Evolutionary conservation across 2,888 invertebrate species (phyloP).

Genomic region (Coelinius sp.): DNA sequence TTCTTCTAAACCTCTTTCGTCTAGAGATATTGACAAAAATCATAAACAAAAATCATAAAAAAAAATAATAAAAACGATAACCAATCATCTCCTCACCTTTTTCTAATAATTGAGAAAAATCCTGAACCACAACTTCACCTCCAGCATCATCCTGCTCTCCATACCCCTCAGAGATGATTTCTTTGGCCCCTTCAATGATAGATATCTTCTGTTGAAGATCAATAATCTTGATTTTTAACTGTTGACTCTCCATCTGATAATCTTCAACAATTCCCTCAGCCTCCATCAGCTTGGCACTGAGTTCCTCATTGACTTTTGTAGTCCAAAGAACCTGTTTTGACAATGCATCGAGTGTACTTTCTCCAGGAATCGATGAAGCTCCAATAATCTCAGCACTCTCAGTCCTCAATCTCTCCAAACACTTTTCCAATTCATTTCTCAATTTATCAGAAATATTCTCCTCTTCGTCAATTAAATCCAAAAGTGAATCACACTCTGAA

Average conservation of each 20-base stretch:
- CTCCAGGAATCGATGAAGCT: slow-evolving; percentile 70
- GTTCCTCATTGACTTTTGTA: slow-evolving; percentile 63
- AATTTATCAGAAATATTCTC: slow-evolving; percentile 74
- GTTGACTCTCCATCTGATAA: slow-evolving; percentile 69
- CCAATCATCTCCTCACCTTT: slow-evolving; percentile 56
- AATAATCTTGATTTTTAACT: slow-evolving; percentile 76
- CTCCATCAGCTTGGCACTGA: slow-evolving; percentile 74
- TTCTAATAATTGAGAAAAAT: slow-evolving; percentile 65
- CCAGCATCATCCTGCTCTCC: slow-evolving; percentile 68
- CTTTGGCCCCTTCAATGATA: slow-evolving; percentile 70
- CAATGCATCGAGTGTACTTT: slow-evolving; percentile 45
- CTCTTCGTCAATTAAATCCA: slow-evolving; percentile 73
- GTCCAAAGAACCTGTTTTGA: slow-evolving; percentile 53
- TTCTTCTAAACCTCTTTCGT: too few species aligned
- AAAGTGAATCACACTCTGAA: slow-evolving; percentile 76
- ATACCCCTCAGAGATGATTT: slow-evolving; percentile 74
- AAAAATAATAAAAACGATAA: not conserved
- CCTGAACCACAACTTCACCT: slow-evolving; percentile 58
- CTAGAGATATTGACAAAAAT: too few species aligned
- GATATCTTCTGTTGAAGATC: slow-evolving; percentile 72
- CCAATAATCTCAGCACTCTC: slow-evolving; percentile 82
- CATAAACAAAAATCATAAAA: too few species aligned
- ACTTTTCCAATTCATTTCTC: slow-evolving; percentile 78
- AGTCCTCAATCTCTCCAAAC: slow-evolving; percentile 77
- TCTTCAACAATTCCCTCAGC: slow-evolving; percentile 72